These are phyloP conservation scores for Discoglossus pictus DNA, from an alignment of 2,797 vertebrate genomes.

Conservation along the genomic window DNA sequence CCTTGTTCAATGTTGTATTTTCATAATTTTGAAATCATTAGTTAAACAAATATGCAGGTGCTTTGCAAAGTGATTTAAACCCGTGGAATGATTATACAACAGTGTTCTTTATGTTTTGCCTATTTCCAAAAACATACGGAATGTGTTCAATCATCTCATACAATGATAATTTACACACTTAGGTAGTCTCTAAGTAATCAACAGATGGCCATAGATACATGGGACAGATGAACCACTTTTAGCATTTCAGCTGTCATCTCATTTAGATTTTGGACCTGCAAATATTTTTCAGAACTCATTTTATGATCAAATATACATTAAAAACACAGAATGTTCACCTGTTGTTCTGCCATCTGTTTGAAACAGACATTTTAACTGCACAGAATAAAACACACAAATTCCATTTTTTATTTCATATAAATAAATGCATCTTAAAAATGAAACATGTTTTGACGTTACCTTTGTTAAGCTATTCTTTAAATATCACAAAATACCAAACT, in stretches of 20 bases:
- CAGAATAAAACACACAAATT: slow-evolving; percentile 11
- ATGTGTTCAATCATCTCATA: slow-evolving; percentile 3
- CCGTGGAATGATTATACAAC: too few species aligned
- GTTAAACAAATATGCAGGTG: too few species aligned
- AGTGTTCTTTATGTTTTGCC: too few species aligned
- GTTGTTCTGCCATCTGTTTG: slow-evolving; percentile 42
- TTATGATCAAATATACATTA: slow-evolving; percentile 46
- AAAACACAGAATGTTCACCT: slow-evolving; percentile 38
- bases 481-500: too few species aligned
- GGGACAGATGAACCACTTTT: slow-evolving; percentile 28
- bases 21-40: too few species aligned
- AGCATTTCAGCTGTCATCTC: slow-evolving; percentile 20
- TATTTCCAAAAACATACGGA: too few species aligned
- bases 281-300: slow-evolving; percentile 22
- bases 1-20: too few species aligned
- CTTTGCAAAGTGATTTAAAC: too few species aligned
- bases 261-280: slow-evolving; percentile 36
- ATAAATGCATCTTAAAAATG: too few species aligned
- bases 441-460: too few species aligned
- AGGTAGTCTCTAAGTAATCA: not conserved
- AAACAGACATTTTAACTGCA: not conserved
- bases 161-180: slow-evolving; percentile 2
- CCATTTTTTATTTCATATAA: slow-evolving; percentile 22
- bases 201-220: slow-evolving; percentile 27
- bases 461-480: too few species aligned